phyloP scores from a whole-genome alignment of 2,888 invertebrate species.

The Torymus texanus region DNA sequence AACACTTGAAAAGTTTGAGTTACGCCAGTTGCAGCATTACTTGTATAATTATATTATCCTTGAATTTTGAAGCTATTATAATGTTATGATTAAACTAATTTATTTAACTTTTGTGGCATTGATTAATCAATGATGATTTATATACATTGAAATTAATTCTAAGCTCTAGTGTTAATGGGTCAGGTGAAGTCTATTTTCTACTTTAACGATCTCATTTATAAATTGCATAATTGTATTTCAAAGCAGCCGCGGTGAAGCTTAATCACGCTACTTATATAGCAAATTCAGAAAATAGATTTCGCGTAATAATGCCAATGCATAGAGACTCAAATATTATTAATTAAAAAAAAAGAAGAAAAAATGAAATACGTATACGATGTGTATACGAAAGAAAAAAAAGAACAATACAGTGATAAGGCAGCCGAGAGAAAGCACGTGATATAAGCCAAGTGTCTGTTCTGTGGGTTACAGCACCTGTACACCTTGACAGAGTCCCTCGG shows the following conservation, averaged over 20 bases:
- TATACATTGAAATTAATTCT: not conserved
- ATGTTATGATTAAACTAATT: not conserved
- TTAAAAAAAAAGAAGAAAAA: not conserved
- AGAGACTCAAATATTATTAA: not conserved
- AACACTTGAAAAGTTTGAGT: no score
- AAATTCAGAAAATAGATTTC: no score
- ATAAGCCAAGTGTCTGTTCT: slow-evolving; percentile 57
- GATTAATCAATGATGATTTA: not conserved
- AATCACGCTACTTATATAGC: no score
- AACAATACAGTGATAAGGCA: not conserved
- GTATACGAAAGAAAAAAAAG: no score
- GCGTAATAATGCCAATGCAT: no score
- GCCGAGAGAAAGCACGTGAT: slow-evolving; percentile 30
- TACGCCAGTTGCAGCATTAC: no score
- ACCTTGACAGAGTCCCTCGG: slow-evolving; percentile 78
- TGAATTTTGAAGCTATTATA: no score
- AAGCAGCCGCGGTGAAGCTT: no score
- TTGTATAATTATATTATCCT: no score
- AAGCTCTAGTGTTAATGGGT: slow-evolving; percentile 5
- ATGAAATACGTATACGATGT: no score
- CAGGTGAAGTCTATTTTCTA: not conserved
- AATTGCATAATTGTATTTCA: no score
- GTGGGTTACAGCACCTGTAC: slow-evolving; percentile 86
- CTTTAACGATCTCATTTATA: not conserved
- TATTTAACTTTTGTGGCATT: not conserved